Conservation (phyloP, 2,113 vertebrate species). For the Neodon shergylaensis region DNA sequence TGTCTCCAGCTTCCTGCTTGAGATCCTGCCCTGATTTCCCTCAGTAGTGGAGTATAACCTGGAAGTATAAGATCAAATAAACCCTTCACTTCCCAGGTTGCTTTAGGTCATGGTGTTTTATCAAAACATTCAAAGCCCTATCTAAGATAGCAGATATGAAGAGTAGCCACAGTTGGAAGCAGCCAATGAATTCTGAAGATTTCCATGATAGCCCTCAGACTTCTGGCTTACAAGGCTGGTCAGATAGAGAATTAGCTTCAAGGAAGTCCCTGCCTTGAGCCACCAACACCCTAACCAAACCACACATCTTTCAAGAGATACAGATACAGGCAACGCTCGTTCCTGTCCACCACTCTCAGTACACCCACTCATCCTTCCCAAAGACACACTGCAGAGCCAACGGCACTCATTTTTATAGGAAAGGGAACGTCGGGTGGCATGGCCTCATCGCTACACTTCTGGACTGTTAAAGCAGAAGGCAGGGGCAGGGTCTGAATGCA, state of each 20-base stretch:
- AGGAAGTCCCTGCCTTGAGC: not conserved
- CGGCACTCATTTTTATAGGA: not conserved
- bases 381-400: accelerated
- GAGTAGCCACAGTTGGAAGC: not conserved
- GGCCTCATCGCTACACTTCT: not conserved
- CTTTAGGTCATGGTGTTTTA: not conserved
- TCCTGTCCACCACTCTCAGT: accelerated
- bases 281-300: not conserved
- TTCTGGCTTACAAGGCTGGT: not conserved
- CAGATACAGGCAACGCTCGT: accelerated
- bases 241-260: not conserved
- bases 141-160: not conserved
- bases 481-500: not conserved
- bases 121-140: not conserved
- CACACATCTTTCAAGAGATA: not conserved
- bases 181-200: no score
- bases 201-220: no score
- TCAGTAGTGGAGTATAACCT: not conserved
- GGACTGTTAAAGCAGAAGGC: not conserved
- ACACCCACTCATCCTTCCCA: accelerated
- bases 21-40: not conserved
- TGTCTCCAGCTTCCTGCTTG: not conserved
- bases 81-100: not conserved
- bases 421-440: not conserved
- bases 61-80: not conserved